Evolutionary conservation across 2,797 vertebrate genomes (phyloP).

Genomic region (Pyrocephalus nanus): DNA sequence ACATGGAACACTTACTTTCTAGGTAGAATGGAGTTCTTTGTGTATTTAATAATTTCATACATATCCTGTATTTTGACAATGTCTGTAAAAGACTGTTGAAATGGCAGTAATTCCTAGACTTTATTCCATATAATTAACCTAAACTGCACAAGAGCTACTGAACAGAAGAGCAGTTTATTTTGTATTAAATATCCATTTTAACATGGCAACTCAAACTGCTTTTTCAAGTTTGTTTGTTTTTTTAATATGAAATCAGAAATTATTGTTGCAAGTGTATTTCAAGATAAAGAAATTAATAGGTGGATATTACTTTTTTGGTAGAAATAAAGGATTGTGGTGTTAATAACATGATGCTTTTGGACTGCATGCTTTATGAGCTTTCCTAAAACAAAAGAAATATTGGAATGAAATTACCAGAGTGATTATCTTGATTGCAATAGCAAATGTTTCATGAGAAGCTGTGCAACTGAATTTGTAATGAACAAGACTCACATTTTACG

Average conservation of each 20-base stretch:
- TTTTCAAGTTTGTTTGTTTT: neutral
- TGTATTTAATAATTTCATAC: conserved; percentile 27
- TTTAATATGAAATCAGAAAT: conserved; percentile 1
- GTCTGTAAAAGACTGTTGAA: conserved; percentile 58
- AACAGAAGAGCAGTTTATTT: conserved; percentile 42
- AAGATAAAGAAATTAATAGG: neutral
- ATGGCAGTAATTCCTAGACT: conserved; percentile 47
- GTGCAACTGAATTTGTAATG: conserved; percentile 10
- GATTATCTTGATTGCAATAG: conserved; percentile 20
- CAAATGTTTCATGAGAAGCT: conserved; percentile 35
- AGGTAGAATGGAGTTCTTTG: conserved; percentile 9
- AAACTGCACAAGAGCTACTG: conserved; percentile 45
- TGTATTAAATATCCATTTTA: conserved; percentile 7
- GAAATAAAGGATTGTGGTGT: neutral
- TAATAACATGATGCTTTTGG: neutral
- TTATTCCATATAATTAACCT: conserved; percentile 63
- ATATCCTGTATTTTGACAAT: conserved; percentile 52
- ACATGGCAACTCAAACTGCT: neutral
- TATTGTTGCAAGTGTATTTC: neutral
- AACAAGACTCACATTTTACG: neutral
- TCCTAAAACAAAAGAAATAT: conserved; percentile 3
- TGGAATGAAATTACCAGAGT: neutral
- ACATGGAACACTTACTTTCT: neutral
- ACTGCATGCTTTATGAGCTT: conserved; percentile 1
- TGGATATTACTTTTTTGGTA: neutral